Evolutionary conservation across 2,113 vertebrate genomes (phyloP).

Genomic region (Cepphus grylle): DNA sequence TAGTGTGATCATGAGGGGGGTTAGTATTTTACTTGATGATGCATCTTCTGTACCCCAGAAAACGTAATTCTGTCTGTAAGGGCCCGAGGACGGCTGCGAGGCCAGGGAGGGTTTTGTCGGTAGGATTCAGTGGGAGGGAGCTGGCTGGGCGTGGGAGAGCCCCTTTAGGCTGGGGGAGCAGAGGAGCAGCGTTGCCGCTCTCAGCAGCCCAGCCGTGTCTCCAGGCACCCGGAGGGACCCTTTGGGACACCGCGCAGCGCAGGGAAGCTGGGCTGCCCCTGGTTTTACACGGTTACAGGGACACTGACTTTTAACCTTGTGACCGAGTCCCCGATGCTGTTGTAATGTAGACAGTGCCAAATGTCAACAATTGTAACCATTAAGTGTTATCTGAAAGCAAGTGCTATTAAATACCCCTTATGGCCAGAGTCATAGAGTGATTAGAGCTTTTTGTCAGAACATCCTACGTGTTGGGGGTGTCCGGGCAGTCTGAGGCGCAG

Average conservation of each 20-base stretch:
- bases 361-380: background rate
- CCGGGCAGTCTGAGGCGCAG: background rate
- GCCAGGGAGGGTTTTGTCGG: background rate
- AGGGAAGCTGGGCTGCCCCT: background rate
- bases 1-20: background rate
- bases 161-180: background rate
- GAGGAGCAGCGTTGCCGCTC: background rate
- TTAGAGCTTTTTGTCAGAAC: background rate
- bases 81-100: background rate
- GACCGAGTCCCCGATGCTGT: background rate
- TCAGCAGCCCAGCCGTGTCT: fast-evolving
- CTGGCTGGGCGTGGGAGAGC: background rate
- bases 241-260: fast-evolving
- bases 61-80: background rate
- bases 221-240: background rate
- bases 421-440: background rate
- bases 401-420: background rate
- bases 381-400: background rate
- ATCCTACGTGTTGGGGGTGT: background rate
- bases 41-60: background rate
- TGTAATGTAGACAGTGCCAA: background rate
- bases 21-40: background rate
- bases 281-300: background rate
- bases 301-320: background rate
- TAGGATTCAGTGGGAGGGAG: background rate